These are phyloP conservation scores for Ivindomyrus marchei DNA, from an alignment of 2,113 vertebrate genomes.

Conservation along the genomic window DNA sequence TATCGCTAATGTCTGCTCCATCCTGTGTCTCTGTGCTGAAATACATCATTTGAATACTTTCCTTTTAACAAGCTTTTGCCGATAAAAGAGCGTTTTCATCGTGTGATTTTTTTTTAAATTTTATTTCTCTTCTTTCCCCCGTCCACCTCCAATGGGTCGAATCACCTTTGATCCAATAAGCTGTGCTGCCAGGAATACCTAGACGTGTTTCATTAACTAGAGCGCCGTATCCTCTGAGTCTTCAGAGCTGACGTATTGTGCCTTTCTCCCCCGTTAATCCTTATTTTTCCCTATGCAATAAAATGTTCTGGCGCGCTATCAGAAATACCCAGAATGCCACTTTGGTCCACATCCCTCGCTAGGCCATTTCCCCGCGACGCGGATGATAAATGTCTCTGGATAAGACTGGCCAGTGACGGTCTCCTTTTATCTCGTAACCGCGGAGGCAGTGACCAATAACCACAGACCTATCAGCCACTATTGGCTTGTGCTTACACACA, in stretches of 20 bases:
- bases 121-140: neutral
- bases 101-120: neutral
- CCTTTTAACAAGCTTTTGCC: neutral
- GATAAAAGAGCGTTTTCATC: neutral
- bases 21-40: neutral
- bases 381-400: neutral
- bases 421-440: neutral
- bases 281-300: neutral
- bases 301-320: neutral
- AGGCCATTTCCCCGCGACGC: neutral
- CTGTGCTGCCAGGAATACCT: neutral
- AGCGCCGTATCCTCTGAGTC: slow-evolving; percentile 23
- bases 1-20: neutral
- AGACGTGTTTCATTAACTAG: slow-evolving; percentile 6
- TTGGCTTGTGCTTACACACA: neutral
- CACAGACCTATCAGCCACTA: neutral
- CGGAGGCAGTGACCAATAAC: neutral
- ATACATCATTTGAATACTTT: neutral
- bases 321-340: neutral
- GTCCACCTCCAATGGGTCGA: neutral
- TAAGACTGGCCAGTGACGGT: neutral
- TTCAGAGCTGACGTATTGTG: slow-evolving; percentile 14
- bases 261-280: slow-evolving; percentile 9
- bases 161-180: neutral
- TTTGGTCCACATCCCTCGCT: neutral